Base-by-base conservation (phyloP, 2,797 vertebrate species). In the Sitta carolinensis region DNA sequence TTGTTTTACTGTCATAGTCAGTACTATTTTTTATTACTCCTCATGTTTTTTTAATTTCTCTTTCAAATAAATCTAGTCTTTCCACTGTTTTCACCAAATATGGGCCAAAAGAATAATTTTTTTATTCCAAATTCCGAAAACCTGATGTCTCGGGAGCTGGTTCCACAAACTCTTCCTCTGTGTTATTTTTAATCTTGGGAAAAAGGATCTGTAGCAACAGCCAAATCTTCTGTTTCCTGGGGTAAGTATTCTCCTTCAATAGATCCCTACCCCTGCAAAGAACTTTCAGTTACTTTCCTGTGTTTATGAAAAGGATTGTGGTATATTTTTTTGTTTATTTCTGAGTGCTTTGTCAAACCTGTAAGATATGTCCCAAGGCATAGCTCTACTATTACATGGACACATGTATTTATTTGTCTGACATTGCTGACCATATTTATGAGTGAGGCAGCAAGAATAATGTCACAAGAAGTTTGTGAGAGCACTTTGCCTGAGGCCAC, bases 11-110 rank as follows among this genome's bases (percentile, higher is more conserved):
- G 94, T 97, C 94, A 93, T 67, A 84, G 80, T 86, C 69, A 50
- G 89, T 86, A 52, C 36, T 91, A 55, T 85, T 92, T 95, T 95
- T 95, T 94, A 91, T 95, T 94, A 86, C 55, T 68, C 57, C 18
- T 96, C 70, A 67, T 90, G 87, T 84, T 95, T 96, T 96, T 93
- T 95, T 86, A 87, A 97, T 96, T 96, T 95, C 62, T 91, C n/a
- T 90, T 92, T 86, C 77, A 95, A 93, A 95, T 96, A 95, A 96
- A 96, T 95, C 89, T 94, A 86, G 59, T 82, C 77, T 95, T 96
- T 95, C 91, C 89, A 90, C 87, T 93, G 80, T 93, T 96, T 96
- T 91, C 83, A 95, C 59, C 93, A 94, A 93, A 76, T 34, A 25
- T 64, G n/a, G 80, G 87, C 95, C 93, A 96, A 94, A 92, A 86